Percentiles rank a stretch among this genome's conserved stretches.
These are phyloP conservation scores for Drosophila tripunctata DNA, from an alignment of 2,888 invertebrate genomes.

Conservation along the genomic window DNA sequence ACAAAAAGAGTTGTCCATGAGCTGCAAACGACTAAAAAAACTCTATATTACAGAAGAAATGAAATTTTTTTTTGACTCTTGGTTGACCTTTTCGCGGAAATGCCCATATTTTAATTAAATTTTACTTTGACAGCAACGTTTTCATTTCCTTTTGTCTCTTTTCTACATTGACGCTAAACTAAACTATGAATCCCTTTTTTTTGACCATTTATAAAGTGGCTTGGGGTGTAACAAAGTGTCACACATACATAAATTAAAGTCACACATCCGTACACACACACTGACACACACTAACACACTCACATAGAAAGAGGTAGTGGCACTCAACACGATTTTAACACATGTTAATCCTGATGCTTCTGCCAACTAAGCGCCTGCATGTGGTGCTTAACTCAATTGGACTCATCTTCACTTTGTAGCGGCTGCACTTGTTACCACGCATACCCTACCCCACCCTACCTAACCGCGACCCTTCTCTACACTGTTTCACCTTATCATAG, in stretches of 20 bases:
- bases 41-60: too few relatives aligned
- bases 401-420: constrained; percentile 55
- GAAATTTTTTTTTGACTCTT: too few relatives aligned
- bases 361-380: constrained; percentile 48
- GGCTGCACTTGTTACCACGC: constrained; percentile 38
- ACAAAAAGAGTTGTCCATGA: too few relatives aligned
- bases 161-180: neutral
- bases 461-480: neutral
- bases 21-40: too few relatives aligned
- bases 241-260: constrained; percentile 75
- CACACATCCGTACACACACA: constrained; percentile 36
- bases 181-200: neutral
- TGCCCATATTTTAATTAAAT: too few relatives aligned
- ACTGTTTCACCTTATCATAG: too few relatives aligned
- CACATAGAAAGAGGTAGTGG: constrained; percentile 18
- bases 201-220: neutral
- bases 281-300: neutral
- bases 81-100: too few relatives aligned
- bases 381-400: constrained; percentile 72
- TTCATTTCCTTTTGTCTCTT: neutral
- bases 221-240: constrained; percentile 54
- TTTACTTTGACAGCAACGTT: neutral
- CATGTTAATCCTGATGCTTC: constrained; percentile 66
- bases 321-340: constrained; percentile 76
- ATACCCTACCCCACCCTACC: neutral